phyloP scores from a whole-genome alignment of 37 sponge, comb jelly and placozoan species.

The Hormiphora californensis region DNA sequence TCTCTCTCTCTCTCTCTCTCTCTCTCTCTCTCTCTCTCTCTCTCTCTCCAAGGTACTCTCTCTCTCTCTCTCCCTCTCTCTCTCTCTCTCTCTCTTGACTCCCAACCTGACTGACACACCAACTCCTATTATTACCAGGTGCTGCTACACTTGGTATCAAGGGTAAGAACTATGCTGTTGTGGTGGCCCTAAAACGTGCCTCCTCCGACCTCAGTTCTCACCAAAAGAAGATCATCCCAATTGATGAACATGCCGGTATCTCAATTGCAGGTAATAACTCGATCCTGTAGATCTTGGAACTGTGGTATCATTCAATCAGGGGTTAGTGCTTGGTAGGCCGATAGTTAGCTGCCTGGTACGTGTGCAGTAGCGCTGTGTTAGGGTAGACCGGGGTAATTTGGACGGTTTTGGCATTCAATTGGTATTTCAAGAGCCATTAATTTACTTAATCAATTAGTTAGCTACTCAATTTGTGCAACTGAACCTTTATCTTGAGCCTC shows the following conservation, averaged over 20 bases:
- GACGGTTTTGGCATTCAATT: too few relatives aligned
- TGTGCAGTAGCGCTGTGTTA: too few relatives aligned
- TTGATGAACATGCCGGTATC: slow-evolving; percentile 88
- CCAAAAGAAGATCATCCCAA: slow-evolving; percentile 90
- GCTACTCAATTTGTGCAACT: too few relatives aligned
- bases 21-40: slow-evolving; percentile 4
- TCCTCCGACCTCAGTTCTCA: slow-evolving; percentile 82
- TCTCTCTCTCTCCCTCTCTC: background rate
- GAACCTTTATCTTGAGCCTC: too few relatives aligned
- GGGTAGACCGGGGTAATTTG: too few relatives aligned
- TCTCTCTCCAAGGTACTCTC: background rate
- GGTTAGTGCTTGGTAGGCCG: too few relatives aligned
- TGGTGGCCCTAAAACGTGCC: slow-evolving; percentile 89
- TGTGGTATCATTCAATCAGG: background rate
- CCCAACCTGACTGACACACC: background rate
- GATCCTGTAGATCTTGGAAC: background rate
- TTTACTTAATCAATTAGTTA: too few relatives aligned
- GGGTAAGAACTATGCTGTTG: slow-evolving; percentile 79
- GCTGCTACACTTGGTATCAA: slow-evolving; percentile 88
- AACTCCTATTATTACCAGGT: slow-evolving; percentile 55
- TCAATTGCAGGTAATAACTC: slow-evolving; percentile 70
- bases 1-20: background rate
- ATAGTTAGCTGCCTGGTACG: too few relatives aligned
- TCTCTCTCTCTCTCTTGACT: too few relatives aligned
- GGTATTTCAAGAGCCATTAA: too few relatives aligned